These are phyloP conservation scores for Apteryx owenii DNA, from an alignment of 2,113 vertebrate species.

Conservation along the genomic window DNA sequence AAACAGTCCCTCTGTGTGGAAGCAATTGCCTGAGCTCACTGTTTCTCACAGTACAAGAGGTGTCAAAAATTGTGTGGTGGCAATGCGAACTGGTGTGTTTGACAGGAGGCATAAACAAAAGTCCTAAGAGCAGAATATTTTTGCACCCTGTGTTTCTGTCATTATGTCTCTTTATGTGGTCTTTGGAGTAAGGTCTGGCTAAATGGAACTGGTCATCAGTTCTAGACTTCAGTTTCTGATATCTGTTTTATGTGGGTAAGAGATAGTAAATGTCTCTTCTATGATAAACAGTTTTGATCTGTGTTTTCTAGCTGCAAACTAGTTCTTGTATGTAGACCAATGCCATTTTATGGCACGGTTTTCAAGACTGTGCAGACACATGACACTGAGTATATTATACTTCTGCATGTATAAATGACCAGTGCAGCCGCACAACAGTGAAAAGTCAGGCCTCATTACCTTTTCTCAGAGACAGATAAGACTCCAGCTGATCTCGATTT, in stretches of 20 bases:
- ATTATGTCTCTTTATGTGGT: rapidly evolving
- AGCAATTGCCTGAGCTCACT: neutral
- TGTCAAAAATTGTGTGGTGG: neutral
- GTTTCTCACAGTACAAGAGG: neutral
- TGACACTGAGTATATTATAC: neutral
- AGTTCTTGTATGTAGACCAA: rapidly evolving
- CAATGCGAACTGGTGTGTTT: neutral
- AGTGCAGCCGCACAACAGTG: neutral
- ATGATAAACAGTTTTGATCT: neutral
- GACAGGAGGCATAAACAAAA: neutral
- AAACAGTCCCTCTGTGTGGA: neutral
- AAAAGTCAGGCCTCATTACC: neutral
- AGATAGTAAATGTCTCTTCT: neutral
- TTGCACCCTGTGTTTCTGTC: neutral
- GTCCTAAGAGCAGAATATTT: neutral
- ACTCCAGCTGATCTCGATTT: neutral
- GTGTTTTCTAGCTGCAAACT: neutral
- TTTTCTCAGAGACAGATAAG: neutral
- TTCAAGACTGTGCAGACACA: neutral
- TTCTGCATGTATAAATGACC: neutral
- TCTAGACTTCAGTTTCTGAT: neutral
- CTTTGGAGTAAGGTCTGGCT: neutral
- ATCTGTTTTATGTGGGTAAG: neutral
- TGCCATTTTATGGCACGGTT: rapidly evolving
- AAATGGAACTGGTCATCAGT: neutral